Evolutionary conservation across 2,797 vertebrate genomes (phyloP).

Genomic region (Crocidura indochinensis): DNA sequence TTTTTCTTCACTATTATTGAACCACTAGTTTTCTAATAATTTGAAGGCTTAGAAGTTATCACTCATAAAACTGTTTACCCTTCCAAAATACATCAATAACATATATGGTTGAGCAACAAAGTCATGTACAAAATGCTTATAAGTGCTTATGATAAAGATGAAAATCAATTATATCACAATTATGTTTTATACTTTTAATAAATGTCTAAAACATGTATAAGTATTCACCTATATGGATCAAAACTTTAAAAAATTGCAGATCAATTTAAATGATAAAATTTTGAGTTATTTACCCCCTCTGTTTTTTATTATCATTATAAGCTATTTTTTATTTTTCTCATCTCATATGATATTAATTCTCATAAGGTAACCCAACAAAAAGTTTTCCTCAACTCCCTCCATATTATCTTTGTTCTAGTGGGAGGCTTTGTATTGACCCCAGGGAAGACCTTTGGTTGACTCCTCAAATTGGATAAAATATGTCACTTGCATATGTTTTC

Average conservation of each 20-base stretch:
- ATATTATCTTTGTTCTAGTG: conserved; percentile 31
- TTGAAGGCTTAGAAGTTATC: background rate
- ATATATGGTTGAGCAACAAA: background rate
- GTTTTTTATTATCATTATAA: background rate
- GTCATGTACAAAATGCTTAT: background rate
- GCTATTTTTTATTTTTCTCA: background rate
- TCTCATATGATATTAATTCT: background rate
- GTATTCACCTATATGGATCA: background rate
- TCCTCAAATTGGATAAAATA: conserved; percentile 50
- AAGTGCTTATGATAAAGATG: background rate
- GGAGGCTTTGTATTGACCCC: conserved; percentile 49
- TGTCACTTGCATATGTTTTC: conserved; percentile 59
- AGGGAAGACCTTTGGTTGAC: conserved; percentile 16
- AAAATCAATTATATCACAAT: conserved; percentile 13
- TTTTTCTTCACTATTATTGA: background rate
- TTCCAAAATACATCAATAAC: background rate
- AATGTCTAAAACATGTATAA: background rate
- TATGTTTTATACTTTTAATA: too few species aligned
- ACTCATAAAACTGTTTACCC: background rate
- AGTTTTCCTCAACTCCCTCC: background rate
- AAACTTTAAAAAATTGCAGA: background rate
- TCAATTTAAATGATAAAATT: background rate
- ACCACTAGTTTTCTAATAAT: background rate
- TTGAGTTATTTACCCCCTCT: background rate
- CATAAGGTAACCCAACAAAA: background rate